phyloP scores from a whole-genome alignment of 2,797 vertebrate species.

The Melanotaenia maccullochi region DNA sequence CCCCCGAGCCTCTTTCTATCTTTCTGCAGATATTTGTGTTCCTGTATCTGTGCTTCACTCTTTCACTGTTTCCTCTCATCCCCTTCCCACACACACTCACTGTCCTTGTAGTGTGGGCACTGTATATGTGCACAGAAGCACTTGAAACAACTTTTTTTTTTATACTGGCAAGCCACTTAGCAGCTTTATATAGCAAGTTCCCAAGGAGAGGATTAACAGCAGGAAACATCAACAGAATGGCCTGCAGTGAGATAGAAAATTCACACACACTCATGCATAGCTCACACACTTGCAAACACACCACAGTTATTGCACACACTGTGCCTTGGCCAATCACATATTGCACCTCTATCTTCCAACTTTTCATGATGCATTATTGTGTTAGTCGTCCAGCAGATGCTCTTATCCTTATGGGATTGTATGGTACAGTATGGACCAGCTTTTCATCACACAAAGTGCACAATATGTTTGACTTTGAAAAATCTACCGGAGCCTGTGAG shows the following conservation, averaged over 20 bases:
- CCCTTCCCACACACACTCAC: slow-evolving; percentile 68
- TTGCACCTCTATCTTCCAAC: slow-evolving; percentile 42
- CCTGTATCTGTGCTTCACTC: slow-evolving; percentile 54
- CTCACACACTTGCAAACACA: slow-evolving; percentile 25
- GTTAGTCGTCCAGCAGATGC: slow-evolving; percentile 53
- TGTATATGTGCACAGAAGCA: slow-evolving; percentile 66
- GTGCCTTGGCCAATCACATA: slow-evolving; percentile 33
- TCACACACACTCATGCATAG: slow-evolving; percentile 31
- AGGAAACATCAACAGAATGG: slow-evolving; percentile 72
- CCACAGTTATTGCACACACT: slow-evolving; percentile 22
- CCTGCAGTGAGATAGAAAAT: slow-evolving; percentile 56
- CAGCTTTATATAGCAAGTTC: slow-evolving; percentile 79
- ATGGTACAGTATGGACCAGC: slow-evolving; percentile 42
- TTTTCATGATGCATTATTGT: slow-evolving; percentile 54
- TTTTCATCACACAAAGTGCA: slow-evolving; percentile 54
- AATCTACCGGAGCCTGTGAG: slow-evolving; percentile 40
- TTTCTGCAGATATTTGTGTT: slow-evolving; percentile 67
- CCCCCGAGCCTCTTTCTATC: slow-evolving; percentile 36
- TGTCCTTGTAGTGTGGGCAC: slow-evolving; percentile 73
- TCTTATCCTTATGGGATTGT: slow-evolving; percentile 57
- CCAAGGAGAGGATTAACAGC: slow-evolving; percentile 80
- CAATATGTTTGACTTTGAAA: slow-evolving; percentile 57
- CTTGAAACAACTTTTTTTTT: slow-evolving; percentile 76
- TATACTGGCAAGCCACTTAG: slow-evolving; percentile 76
- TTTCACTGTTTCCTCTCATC: slow-evolving; percentile 63